These are phyloP conservation scores for Triplophysa bombifrons DNA, from an alignment of 2,797 vertebrate genomes.

Conservation along the genomic window DNA sequence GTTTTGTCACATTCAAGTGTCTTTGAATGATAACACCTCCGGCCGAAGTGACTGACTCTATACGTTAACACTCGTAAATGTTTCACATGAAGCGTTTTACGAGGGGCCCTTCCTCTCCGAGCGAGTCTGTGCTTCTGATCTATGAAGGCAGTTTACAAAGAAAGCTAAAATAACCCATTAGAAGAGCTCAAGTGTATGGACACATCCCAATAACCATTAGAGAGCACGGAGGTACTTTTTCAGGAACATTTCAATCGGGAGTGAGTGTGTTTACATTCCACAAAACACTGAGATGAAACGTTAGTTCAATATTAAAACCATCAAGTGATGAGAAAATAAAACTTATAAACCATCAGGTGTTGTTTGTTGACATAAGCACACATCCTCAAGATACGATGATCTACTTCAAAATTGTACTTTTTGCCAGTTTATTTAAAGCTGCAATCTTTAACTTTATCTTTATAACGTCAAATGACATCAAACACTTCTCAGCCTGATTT, in stretches of 20 bases:
- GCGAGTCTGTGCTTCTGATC: neutral
- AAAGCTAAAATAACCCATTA: slow-evolving; percentile 35
- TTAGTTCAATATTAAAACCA: neutral
- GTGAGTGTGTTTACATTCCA: neutral
- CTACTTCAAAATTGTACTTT: neutral
- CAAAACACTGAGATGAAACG: neutral
- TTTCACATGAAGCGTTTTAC: slow-evolving; percentile 59
- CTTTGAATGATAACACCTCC: slow-evolving; percentile 46
- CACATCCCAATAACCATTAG: neutral
- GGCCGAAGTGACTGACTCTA: slow-evolving; percentile 35
- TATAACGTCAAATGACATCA: too few relatives aligned
- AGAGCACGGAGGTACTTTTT: neutral
- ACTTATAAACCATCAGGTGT: neutral
- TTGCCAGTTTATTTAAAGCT: neutral
- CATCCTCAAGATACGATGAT: neutral
- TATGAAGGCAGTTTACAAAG: slow-evolving; percentile 6
- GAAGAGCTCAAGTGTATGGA: slow-evolving; percentile 4
- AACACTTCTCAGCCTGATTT: too few relatives aligned
- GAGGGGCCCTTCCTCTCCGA: slow-evolving; percentile 4
- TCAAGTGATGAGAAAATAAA: neutral
- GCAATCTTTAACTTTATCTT: too few relatives aligned
- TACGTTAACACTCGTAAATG: slow-evolving; percentile 59
- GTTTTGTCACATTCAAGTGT: slow-evolving; percentile 42
- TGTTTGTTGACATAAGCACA: neutral
- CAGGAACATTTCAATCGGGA: neutral